These are phyloP conservation scores for Parazoanthus swiftii DNA, from an alignment of 92 coral and sea anemone species.

Conservation along the genomic window DNA sequence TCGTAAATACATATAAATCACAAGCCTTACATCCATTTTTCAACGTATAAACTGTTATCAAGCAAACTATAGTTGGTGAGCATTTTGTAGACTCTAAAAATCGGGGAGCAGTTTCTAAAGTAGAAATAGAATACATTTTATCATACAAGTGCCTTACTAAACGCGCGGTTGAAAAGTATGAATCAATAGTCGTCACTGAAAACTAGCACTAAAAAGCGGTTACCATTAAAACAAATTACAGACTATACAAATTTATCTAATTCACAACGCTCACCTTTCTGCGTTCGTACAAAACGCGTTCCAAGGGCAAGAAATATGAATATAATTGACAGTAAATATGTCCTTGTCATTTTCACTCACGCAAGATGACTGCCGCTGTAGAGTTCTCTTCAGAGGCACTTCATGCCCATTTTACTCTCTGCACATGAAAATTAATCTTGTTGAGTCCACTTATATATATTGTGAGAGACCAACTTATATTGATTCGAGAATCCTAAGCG, in stretches of 20 bases:
- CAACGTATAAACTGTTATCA: no score
- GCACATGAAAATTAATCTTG: background rate
- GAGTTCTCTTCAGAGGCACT: background rate
- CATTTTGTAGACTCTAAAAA: no score
- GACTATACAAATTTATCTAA: background rate
- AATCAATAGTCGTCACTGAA: no score
- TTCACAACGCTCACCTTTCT: background rate
- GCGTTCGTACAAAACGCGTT: background rate
- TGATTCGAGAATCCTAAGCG: background rate
- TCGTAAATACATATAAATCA: no score
- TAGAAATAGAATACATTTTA: no score
- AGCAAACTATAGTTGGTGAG: no score
- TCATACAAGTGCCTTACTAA: no score
- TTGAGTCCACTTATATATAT: background rate
- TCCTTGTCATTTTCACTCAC: background rate
- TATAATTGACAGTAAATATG: background rate
- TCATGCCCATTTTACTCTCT: background rate
- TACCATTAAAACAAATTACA: background rate
- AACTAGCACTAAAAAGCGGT: no score
- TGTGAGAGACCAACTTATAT: background rate
- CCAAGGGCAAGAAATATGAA: background rate
- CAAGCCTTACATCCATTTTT: no score
- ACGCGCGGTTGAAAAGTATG: no score
- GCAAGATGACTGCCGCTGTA: background rate
- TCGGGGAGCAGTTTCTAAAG: no score